Percentiles rank a stretch among this genome's conserved stretches.
phyloP scores from a whole-genome alignment of 35 echinoderm and acorn worm species.

The Hemicentrotus pulcherrimus region DNA sequence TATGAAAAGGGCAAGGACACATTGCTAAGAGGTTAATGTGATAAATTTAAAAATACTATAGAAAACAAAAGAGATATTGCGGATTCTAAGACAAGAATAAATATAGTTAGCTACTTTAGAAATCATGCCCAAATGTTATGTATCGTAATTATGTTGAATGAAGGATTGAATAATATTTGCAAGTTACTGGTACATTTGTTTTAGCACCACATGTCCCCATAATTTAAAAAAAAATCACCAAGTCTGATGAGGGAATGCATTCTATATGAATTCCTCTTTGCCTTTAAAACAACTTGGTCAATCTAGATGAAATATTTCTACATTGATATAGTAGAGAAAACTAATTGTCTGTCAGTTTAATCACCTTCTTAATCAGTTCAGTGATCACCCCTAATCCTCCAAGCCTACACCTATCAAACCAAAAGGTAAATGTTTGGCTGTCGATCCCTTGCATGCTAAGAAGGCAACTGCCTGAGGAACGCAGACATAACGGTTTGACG shows the following conservation, averaged over 20 bases:
- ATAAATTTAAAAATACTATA: no score
- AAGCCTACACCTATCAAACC: background rate
- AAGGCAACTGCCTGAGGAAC: background rate
- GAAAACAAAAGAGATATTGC: no score
- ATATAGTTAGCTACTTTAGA: no score
- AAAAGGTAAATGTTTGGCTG: background rate
- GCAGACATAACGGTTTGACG: background rate
- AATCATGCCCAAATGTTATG: no score
- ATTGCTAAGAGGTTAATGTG: no score
- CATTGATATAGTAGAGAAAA: background rate
- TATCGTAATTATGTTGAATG: no score
- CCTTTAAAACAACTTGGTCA: background rate
- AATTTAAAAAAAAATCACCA: no score
- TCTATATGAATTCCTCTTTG: background rate
- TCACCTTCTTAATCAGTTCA: background rate
- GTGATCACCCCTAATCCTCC: background rate
- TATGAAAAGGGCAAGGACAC: background rate
- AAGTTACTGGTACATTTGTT: no score
- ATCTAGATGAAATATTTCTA: background rate
- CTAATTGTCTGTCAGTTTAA: background rate
- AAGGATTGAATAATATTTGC: no score
- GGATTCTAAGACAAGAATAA: no score
- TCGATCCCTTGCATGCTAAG: background rate
- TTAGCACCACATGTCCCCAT: no score
- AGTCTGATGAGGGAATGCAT: no score